phyloP scores from a whole-genome alignment of 2,797 vertebrate species.

The Yasuhikotakia modesta region DNA sequence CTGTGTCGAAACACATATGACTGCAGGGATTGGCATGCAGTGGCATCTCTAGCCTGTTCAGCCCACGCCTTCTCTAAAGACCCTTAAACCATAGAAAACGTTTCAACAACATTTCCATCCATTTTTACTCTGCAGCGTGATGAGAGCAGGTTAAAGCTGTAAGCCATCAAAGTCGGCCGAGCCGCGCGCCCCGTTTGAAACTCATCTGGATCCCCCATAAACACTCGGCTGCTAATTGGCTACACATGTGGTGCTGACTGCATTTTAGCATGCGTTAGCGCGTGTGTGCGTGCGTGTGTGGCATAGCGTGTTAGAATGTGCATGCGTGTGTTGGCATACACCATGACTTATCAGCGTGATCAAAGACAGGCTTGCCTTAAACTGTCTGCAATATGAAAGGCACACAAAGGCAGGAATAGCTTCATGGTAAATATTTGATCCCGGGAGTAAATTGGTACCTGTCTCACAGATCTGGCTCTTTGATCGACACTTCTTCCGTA shows the following conservation, averaged over 20 bases:
- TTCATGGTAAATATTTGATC: conserved; percentile 66
- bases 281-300: conserved; percentile 25
- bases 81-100: conserved; percentile 47
- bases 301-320: conserved; percentile 36
- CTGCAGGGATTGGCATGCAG: conserved; percentile 18
- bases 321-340: conserved; percentile 57
- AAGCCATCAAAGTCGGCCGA: conserved; percentile 56
- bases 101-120: conserved; percentile 48
- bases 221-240: conserved; percentile 63
- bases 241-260: conserved; percentile 59
- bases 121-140: conserved; percentile 42
- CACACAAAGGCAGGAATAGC: conserved; percentile 42
- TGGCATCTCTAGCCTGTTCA: conserved; percentile 26
- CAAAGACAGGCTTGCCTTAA: conserved; percentile 58
- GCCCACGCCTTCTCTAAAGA: conserved; percentile 28
- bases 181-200: conserved; percentile 52
- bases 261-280: conserved; percentile 42
- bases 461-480: conserved; percentile 57
- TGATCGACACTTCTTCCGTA: conserved; percentile 56
- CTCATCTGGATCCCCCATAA: conserved; percentile 64
- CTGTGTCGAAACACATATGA: conserved; percentile 36
- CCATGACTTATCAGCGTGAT: conserved; percentile 60
- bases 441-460: conserved; percentile 66
- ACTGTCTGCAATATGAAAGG: conserved; percentile 55
- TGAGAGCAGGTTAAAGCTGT: conserved; percentile 56